Evolutionary conservation across 2,888 invertebrate genomes (phyloP), one percentile per base, ranked within the genome.

Genomic region (Agrochola macilenta): DNA sequence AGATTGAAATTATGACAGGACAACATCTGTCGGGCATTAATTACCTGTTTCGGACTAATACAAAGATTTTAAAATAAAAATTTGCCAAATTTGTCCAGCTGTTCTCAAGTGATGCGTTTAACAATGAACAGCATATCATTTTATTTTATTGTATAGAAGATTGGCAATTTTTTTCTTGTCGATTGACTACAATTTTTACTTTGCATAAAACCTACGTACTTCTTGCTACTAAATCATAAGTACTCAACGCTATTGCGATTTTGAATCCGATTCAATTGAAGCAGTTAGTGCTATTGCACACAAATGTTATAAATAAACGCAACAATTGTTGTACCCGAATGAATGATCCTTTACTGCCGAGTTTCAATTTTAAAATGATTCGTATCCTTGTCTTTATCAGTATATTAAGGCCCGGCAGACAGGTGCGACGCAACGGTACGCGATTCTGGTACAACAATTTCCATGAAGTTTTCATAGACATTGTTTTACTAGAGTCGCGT

Each of bases 241-340:
- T 46, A 46, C 17, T 11, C 43, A 69, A 57, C 23, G 11, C 11
- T 8, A 9, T 30, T 46, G 17, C 30, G 8, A 49, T 60, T 60
- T 46, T 8, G 1, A 17, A n/a, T 52, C 8, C 1, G 17, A 68
- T 79, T 63, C 39, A 74, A 52, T 58, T 46, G 61, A 54, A 43
- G 57, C 23, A 58, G 52, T 30, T 3, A 14, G 9, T 39, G 58
- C 54, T 65, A 76, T 72, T 26, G 35, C 52, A 52, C 2, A 43
- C n/a, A n/a, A 78, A 72, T n/a, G 52, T 58, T 71, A 52, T 26
- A 52, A 64, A 72, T 81, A 69, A 76, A 76, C 8, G 14, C 39
- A 54, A 60, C 52, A 64, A 71, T 68, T 57, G 58, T 58, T 54
- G 46, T 26, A 26, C n/a, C n/a, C n/a, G n/a, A n/a, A n/a, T n/a